Percentiles rank a stretch among this genome's conserved stretches.
Evolutionary conservation across 2,113 vertebrate species (phyloP).

Genomic region (Psephotus haematonotus): DNA sequence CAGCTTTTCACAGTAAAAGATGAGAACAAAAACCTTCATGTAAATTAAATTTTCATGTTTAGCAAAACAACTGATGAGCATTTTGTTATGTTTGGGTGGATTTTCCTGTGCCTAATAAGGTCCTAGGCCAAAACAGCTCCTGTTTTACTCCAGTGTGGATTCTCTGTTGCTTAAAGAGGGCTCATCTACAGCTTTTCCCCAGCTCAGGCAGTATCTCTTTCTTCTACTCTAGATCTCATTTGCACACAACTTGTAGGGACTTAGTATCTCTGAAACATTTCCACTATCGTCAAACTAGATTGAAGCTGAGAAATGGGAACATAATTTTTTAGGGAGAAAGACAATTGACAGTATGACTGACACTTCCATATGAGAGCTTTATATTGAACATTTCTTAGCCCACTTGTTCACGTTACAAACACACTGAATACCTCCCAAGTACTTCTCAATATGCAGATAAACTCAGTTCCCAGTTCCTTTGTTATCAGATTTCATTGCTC

Average conservation of each 20-base stretch:
- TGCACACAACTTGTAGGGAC: not conserved
- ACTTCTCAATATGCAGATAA: not conserved
- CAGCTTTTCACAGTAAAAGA: not conserved
- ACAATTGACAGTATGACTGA: not conserved
- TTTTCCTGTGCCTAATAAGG: not conserved
- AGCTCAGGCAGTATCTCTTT: not conserved
- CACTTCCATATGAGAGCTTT: not conserved
- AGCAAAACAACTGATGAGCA: not conserved
- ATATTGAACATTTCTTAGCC: not conserved
- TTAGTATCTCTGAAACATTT: not conserved
- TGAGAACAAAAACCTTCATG: not conserved
- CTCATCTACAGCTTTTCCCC: not conserved
- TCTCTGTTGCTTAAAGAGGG: not conserved
- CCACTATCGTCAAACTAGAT: not conserved
- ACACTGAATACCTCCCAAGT: not conserved
- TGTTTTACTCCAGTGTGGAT: not conserved
- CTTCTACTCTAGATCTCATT: not conserved
- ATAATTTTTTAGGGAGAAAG: not conserved
- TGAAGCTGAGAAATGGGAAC: not conserved
- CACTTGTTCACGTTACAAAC: not conserved
- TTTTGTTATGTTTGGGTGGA: not conserved
- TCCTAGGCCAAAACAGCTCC: not conserved
- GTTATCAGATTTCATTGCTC: not conserved
- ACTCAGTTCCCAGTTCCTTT: not conserved
- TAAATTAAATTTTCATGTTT: not conserved